Conservation (phyloP, 2,113 vertebrate species). For the Epinephelus fuscoguttatus region DNA sequence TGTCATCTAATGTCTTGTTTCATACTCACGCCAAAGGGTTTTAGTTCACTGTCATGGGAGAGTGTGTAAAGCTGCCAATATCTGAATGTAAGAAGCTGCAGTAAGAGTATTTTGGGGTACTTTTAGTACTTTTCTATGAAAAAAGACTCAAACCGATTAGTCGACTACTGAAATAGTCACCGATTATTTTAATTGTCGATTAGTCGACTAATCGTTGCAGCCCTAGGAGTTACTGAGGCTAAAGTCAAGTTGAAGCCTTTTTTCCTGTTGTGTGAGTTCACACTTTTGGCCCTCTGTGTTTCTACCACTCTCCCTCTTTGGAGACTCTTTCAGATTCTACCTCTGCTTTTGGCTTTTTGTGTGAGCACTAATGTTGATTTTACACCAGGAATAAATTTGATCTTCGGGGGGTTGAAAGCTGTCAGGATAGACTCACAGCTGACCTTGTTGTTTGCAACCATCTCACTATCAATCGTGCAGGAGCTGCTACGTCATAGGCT, state of each 20-base stretch:
- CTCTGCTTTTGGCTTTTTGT: not conserved
- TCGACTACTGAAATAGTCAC: no score
- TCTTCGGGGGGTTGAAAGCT: not conserved
- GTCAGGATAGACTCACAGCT: not conserved
- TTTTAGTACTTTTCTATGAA: no score
- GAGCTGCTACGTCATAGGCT: not conserved
- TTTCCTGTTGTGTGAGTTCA: not conserved
- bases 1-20: no score
- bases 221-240: not conserved
- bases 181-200: no score
- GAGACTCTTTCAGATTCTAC: not conserved
- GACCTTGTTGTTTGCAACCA: not conserved
- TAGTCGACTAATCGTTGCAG: no score
- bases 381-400: not conserved
- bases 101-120: no score
- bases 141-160: no score
- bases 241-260: not conserved
- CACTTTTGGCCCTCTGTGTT: not conserved
- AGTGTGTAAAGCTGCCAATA: no score
- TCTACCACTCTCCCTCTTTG: not conserved
- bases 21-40: no score
- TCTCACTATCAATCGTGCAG: not conserved
- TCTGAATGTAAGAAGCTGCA: no score
- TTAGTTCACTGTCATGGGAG: no score
- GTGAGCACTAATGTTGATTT: not conserved